A percentile compares a stretch with the other conserved stretches of the same genome.
Conservation (phyloP, 2,113 vertebrate genomes). For the Osmerus mordax region DNA sequence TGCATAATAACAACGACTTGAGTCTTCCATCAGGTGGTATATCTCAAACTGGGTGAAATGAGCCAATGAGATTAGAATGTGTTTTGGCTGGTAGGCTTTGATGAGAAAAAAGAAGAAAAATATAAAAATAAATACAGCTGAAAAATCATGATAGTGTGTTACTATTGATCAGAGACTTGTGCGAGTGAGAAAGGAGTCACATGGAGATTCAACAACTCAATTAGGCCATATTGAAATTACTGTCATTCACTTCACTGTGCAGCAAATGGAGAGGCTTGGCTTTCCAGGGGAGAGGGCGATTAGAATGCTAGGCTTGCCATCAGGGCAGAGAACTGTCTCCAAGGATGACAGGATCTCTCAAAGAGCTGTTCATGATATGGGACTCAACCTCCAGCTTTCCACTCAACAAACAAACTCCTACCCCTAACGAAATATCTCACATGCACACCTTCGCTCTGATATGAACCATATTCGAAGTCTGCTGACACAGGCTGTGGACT, state of each 20-base stretch:
- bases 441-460: slow-evolving; percentile 31
- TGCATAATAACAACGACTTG: slow-evolving; percentile 13
- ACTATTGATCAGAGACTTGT: slow-evolving; percentile 62
- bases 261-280: background rate
- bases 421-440: slow-evolving; percentile 31
- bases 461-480: slow-evolving; percentile 44
- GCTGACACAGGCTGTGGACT: slow-evolving; percentile 39
- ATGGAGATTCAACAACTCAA: slow-evolving; percentile 52
- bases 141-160: slow-evolving; percentile 55
- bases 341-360: slow-evolving; percentile 4
- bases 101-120: slow-evolving; percentile 42
- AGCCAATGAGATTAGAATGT: slow-evolving; percentile 30
- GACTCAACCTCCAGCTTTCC: slow-evolving; percentile 18
- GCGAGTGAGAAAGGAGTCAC: slow-evolving; percentile 19
- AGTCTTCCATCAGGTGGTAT: background rate
- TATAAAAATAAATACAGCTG: slow-evolving; percentile 43
- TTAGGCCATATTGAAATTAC: slow-evolving; percentile 56
- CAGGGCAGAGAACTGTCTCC: background rate
- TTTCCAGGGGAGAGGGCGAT: slow-evolving; percentile 16
- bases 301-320: slow-evolving; percentile 21
- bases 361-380: background rate
- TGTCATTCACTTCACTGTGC: slow-evolving; percentile 46
- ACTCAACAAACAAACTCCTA: slow-evolving; percentile 26
- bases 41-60: slow-evolving; percentile 19
- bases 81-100: slow-evolving; percentile 43